Evolutionary conservation across 2,113 vertebrate species (phyloP), one percentile per base, ranked within the genome.

Genomic region (Elachura formosa): DNA sequence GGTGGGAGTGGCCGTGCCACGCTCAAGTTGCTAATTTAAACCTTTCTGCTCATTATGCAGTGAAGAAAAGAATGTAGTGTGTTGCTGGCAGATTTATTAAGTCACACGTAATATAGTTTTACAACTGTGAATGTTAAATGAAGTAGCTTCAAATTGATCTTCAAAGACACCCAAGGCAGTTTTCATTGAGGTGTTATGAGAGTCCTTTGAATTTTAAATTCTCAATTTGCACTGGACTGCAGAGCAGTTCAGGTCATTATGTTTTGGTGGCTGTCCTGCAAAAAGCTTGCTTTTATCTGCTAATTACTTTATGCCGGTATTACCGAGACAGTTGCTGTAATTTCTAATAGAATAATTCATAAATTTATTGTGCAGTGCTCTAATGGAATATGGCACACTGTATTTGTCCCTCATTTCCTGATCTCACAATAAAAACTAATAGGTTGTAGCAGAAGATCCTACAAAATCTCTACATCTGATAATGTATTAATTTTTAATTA

Each of bases 1-100:
- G 26, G 28, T 34, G 36, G 36, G 25, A 79, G 41, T n/a, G 34
- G 20, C 40, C 0, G 0, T 52, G 52, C 76, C 74, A 66, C 66
- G 26, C 77, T 84, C 3, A 1, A 5, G 46, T 80, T 63, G 22
- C 75, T 83, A 24, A 80, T 91, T 91, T 89, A 72, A 93, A 82
- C 20, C 73, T 38, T 84, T 77, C 59, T 78, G 33, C 62, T 84
- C 28, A 11, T 92, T 94, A 74, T 52, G 34, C 81, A 45, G 58
- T n/a, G 67, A 63, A 74, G 74, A 59, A 77, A 87, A 76, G 84
- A 82, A 59, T 0, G 0, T 59, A 48, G 3, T 54, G 33, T 43
- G 46, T 40, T 96, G 82, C 82, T 88, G 84, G 48, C 64, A 91
- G 82, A 85, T 96, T 94, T 89, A 94, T 92, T 66, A 89, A 87